Evolutionary conservation across 2,888 invertebrate species (phyloP).

Genomic region (Phytoseiulus persimilis): DNA sequence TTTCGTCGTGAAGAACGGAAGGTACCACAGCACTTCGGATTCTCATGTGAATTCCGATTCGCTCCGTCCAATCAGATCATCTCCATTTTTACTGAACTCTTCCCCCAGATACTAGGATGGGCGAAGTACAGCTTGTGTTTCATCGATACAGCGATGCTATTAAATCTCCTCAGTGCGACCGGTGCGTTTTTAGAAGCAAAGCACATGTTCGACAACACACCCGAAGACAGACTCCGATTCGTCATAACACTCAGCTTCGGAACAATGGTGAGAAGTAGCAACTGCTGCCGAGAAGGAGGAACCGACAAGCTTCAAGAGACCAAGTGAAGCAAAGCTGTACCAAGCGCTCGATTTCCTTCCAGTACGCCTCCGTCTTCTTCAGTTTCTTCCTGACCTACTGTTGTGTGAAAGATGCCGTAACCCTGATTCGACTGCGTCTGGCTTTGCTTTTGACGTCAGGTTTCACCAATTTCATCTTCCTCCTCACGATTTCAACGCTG

Average conservation of each 20-base stretch:
- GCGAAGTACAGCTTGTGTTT: not conserved
- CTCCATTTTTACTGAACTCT: not conserved
- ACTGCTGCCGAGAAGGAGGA: too few relatives aligned
- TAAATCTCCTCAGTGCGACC: not conserved
- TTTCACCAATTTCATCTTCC: not conserved
- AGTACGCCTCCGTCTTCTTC: not conserved
- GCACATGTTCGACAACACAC: not conserved
- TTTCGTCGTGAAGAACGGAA: not conserved
- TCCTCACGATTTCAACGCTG: not conserved
- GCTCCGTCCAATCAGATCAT: not conserved
- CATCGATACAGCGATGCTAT: not conserved
- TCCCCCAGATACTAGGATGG: not conserved
- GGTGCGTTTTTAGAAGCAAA: not conserved
- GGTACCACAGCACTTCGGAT: not conserved
- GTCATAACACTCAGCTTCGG: not conserved
- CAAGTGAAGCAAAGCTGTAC: too few relatives aligned
- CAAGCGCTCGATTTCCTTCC: not conserved
- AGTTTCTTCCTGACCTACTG: not conserved
- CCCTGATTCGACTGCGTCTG: not conserved
- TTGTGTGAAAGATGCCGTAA: not conserved
- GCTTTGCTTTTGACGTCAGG: not conserved
- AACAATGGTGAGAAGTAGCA: not conserved
- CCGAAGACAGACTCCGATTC: not conserved
- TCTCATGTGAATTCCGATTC: not conserved
- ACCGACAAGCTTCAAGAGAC: too few relatives aligned